A percentile compares a stretch with the other conserved stretches of the same genome.
Conservation (phyloP, 2,113 vertebrate genomes). For the Macrotis lagotis region DNA sequence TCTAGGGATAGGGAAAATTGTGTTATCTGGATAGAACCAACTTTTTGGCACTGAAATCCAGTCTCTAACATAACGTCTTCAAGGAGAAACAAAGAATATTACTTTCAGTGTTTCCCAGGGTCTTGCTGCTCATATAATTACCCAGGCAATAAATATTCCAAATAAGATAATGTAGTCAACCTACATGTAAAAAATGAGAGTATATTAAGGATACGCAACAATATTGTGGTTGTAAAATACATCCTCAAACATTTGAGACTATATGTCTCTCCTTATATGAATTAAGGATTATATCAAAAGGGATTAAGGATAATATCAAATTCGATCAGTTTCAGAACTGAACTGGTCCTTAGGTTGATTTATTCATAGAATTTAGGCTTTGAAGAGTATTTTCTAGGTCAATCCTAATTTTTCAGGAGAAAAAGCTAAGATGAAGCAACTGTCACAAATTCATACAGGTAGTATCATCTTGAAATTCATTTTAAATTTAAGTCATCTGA, state of each 20-base stretch:
- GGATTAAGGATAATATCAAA: background rate
- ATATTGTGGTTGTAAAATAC: no score
- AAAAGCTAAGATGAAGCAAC: background rate
- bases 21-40: background rate
- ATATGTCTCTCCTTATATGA: no score
- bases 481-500: background rate
- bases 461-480: background rate
- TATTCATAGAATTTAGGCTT: background rate
- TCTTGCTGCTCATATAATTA: background rate
- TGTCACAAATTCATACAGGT: background rate
- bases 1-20: background rate
- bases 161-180: background rate
- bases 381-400: background rate
- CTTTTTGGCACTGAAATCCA: background rate
- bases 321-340: background rate
- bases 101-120: background rate
- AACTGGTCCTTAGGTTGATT: background rate
- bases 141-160: background rate
- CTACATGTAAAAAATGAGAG: background rate
- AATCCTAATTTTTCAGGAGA: background rate
- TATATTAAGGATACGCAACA: no score
- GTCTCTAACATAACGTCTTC: background rate
- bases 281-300: background rate
- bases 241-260: no score
- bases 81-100: background rate